phyloP scores from a whole-genome alignment of 2,797 vertebrate genomes.

The Acanthornis magna region DNA sequence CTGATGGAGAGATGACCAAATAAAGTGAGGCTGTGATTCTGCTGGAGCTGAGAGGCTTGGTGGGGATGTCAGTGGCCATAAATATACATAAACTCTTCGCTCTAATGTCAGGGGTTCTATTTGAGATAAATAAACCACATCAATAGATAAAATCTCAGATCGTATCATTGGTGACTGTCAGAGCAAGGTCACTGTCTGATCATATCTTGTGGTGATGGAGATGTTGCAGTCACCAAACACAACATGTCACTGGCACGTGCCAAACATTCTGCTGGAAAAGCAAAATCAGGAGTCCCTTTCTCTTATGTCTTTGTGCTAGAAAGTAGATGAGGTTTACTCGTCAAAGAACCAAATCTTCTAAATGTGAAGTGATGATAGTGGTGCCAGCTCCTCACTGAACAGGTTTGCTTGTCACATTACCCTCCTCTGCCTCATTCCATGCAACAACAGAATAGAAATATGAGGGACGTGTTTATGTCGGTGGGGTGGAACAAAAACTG shows the following conservation, averaged over 20 bases:
- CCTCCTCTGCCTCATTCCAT: neutral
- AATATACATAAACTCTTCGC: neutral
- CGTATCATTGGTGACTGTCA: accelerated
- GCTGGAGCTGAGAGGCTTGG: neutral
- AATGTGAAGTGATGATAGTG: neutral
- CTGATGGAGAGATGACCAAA: neutral
- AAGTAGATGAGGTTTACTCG: neutral
- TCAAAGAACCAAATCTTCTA: neutral
- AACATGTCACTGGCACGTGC: accelerated
- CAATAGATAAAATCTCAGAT: neutral
- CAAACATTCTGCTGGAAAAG: neutral
- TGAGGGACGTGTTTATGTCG: neutral
- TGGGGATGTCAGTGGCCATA: neutral
- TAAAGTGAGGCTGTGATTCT: neutral
- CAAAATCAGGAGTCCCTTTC: neutral
- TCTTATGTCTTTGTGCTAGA: neutral
- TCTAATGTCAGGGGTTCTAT: neutral
- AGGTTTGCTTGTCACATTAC: neutral
- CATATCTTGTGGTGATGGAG: neutral
- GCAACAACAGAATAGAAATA: neutral
- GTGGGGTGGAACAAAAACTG: neutral
- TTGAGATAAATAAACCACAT: neutral
- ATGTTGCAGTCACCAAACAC: neutral
- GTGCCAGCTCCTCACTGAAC: neutral
- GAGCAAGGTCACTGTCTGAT: neutral